These are phyloP conservation scores for Maconellicoccus hirsutus DNA, from an alignment of 1,140 invertebrate genomes.

Conservation along the genomic window DNA sequence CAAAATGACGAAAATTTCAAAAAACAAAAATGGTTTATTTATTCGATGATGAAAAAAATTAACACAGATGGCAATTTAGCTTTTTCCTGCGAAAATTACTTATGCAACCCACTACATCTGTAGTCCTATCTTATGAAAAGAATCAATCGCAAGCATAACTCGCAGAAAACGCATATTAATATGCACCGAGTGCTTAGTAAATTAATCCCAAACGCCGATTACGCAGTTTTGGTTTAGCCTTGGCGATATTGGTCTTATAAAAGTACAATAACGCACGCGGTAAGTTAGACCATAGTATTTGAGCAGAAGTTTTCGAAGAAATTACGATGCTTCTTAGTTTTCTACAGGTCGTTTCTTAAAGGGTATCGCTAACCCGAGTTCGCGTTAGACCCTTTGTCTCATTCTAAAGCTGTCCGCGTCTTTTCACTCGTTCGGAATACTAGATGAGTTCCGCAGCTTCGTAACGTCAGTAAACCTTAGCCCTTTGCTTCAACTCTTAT, in stretches of 20 bases:
- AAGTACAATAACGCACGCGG: conserved; percentile 2
- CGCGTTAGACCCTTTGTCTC: conserved; percentile 21
- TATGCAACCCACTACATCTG: no score
- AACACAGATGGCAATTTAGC: no score
- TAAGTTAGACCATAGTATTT: conserved; percentile 9
- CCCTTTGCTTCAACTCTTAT: conserved; percentile 16
- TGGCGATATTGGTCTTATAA: background rate
- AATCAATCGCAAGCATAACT: no score
- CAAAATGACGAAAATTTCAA: background rate
- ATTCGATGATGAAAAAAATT: no score
- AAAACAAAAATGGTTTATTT: no score
- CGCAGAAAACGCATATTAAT: background rate
- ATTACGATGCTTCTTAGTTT: conserved; percentile 15
- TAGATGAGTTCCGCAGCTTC: conserved; percentile 18
- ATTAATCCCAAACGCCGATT: conserved; percentile 1
- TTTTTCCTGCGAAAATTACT: no score
- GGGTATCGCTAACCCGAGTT: conserved; percentile 21
- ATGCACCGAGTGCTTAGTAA: background rate
- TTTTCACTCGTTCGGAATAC: conserved; percentile 21
- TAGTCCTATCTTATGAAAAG: no score
- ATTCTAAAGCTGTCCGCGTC: conserved; percentile 21
- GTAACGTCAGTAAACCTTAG: conserved; percentile 7
- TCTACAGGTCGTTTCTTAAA: conserved; percentile 19
- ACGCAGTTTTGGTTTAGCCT: background rate
- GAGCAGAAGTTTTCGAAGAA: conserved; percentile 19